These are phyloP conservation scores for Podarcis muralis DNA, from an alignment of 2,113 vertebrate genomes.

Conservation along the genomic window DNA sequence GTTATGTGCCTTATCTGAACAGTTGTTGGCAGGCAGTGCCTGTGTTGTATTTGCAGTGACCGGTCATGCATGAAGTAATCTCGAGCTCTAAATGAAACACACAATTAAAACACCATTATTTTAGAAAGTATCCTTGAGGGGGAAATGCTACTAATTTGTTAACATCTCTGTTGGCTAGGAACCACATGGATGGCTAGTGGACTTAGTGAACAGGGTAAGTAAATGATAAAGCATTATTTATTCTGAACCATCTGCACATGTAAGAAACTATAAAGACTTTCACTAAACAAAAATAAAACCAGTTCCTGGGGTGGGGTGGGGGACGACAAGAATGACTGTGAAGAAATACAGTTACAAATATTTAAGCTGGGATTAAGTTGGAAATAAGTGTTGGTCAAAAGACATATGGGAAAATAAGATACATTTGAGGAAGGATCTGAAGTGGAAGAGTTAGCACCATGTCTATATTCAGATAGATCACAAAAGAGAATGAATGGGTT, in stretches of 20 bases:
- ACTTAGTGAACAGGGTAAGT: slow-evolving; percentile 95
- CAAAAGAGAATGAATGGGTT: background rate
- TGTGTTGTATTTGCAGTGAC: slow-evolving; percentile 11
- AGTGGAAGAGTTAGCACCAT: background rate
- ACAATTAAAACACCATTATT: background rate
- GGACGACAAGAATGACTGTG: background rate
- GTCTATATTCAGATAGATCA: background rate
- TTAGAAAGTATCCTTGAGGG: background rate
- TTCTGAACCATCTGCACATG: background rate
- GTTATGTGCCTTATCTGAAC: background rate
- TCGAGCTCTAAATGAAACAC: background rate
- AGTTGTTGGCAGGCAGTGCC: slow-evolving; percentile 19
- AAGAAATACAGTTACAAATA: background rate
- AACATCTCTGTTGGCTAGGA: slow-evolving; percentile 78
- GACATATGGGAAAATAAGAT: background rate
- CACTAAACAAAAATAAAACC: background rate
- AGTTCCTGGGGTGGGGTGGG: background rate
- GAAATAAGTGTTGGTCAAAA: background rate
- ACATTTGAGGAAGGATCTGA: background rate
- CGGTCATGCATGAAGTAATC: background rate
- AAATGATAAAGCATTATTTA: background rate
- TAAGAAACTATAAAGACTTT: background rate
- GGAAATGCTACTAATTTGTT: slow-evolving; percentile 39
- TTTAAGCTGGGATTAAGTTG: background rate
- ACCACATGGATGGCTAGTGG: slow-evolving; percentile 98